Base-by-base conservation (phyloP, 1,140 invertebrate genomes). In the Theocolax elegans region DNA sequence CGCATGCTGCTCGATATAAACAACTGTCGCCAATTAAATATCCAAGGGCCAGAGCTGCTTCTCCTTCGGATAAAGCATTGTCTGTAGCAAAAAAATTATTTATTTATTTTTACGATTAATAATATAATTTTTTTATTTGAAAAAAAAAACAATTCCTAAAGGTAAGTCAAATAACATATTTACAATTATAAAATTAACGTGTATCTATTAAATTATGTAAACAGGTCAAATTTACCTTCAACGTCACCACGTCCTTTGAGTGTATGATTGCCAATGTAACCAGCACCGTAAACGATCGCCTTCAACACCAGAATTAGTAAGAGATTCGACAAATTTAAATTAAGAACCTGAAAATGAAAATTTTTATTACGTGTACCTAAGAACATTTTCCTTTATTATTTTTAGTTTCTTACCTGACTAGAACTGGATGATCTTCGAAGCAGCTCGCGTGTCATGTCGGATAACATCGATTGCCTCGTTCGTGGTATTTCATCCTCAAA, bases 281-380 rank as follows among this genome's bases (percentile, higher is more conserved):
- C 92, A 29, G 93, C 92, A 2, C 93, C 92, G 58, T 94, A 90
- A 31, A 95, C 91, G 0, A 95, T 83, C 0, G 92, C 92, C 85
- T 95, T 95, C 29, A 96, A 86, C 4, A 95, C 87, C 29, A 95
- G 85, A 19, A 95, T 86, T 53, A 95, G 89, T 31, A 95, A 83
- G 67, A 95, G 82, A 80, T 95, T 95, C 0, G 93, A 94, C 25
- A 95, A 80, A 82, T 95, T 95, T 21, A 95, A 80, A 74, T 93
- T 95, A 8, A 95, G 86, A 0, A 95, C 91, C 91, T 94, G 83
- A 42, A 66, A 60, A 69, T 29, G n/a, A n/a, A n/a, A n/a, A n/a
- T n/a, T n/a, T n/a, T n/a, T n/a, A n/a, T n/a, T n/a, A n/a, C n/a
- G n/a, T n/a, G n/a, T n/a, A n/a, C n/a, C n/a, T n/a, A n/a, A n/a